A percentile compares a stretch with the other conserved stretches of the same genome.
These are phyloP conservation scores for Macrotis lagotis DNA, from an alignment of 2,113 vertebrate genomes.

Conservation along the genomic window DNA sequence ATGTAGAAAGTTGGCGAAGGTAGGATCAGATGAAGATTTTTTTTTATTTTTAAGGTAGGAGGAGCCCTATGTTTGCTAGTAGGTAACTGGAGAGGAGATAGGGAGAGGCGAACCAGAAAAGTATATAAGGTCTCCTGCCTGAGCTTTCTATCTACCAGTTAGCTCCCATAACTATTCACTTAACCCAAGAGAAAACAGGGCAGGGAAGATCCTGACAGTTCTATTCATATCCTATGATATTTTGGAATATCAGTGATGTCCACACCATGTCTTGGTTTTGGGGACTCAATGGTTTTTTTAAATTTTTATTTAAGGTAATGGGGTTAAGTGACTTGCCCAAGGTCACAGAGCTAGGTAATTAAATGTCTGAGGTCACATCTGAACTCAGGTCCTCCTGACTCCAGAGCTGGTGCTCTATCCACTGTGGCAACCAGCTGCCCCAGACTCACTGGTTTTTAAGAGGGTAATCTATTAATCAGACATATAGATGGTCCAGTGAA, in stretches of 20 bases:
- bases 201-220: too few species aligned
- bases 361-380: too few species aligned
- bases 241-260: not conserved
- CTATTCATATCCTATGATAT: not conserved
- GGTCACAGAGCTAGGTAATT: too few species aligned
- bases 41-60: not conserved
- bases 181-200: too few species aligned
- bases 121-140: too few species aligned
- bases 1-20: not conserved
- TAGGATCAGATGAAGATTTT: not conserved
- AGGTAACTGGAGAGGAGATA: not conserved
- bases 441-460: too few species aligned
- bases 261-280: not conserved
- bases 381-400: too few species aligned
- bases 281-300: not conserved
- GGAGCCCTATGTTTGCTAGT: not conserved
- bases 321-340: too few species aligned
- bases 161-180: not conserved
- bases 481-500: not conserved
- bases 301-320: too few species aligned
- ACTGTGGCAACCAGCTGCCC: too few species aligned
- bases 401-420: too few species aligned
- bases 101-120: too few species aligned
- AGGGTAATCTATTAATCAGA: not conserved
- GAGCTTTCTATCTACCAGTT: not conserved